These are phyloP conservation scores for Pterostichus niger DNA, from an alignment of 2,888 invertebrate genomes.

Conservation along the genomic window DNA sequence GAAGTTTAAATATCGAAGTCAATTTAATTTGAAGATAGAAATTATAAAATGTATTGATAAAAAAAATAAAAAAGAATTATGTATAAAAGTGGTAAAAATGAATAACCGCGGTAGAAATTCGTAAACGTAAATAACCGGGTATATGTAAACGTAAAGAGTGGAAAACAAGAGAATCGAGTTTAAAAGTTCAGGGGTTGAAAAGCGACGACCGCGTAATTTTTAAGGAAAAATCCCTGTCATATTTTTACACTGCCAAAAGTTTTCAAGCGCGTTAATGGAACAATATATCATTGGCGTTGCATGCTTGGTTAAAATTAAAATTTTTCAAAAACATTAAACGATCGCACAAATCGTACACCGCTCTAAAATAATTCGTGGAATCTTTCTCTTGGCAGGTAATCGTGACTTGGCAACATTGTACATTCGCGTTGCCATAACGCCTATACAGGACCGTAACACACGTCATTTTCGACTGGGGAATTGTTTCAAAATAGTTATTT, in stretches of 20 bases:
- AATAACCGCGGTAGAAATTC: conserved; percentile 3
- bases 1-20: no score
- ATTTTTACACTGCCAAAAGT: conserved; percentile 48
- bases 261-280: conserved; percentile 53
- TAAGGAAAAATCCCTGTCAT: conserved; percentile 55
- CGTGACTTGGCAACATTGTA: conserved; percentile 35
- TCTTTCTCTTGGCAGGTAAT: conserved; percentile 49
- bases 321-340: conserved; percentile 59
- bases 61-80: neutral
- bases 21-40: no score
- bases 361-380: conserved; percentile 45
- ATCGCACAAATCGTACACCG: conserved; percentile 39
- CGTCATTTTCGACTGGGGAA: no score
- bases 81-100: conserved; percentile 11
- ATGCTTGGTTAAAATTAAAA: conserved; percentile 56
- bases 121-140: conserved; percentile 14
- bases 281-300: conserved; percentile 58
- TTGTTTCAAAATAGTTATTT: no score
- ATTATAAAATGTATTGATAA: no score
- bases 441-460: neutral
- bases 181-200: conserved; percentile 38
- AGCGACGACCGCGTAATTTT: conserved; percentile 43
- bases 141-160: conserved; percentile 5
- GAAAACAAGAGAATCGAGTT: conserved; percentile 43
- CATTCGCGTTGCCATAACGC: neutral